Evolutionary conservation across 2,797 vertebrate genomes (phyloP).

Genomic region (Miichthys miiuy): DNA sequence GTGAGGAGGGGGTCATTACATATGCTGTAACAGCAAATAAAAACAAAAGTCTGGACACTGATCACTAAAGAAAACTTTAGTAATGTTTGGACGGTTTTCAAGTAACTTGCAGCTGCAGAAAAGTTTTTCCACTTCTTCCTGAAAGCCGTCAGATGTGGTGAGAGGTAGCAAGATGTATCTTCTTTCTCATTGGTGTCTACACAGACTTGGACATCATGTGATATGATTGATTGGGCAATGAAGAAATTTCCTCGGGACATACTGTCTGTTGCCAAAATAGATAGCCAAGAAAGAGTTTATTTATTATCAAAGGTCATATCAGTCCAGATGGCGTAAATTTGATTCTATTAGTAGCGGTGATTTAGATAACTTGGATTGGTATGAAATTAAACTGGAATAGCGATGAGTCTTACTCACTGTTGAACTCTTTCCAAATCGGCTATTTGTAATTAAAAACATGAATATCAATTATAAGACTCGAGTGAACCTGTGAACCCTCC

Average conservation of each 20-base stretch:
- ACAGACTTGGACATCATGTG: neutral
- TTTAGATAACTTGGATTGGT: slow-evolving; percentile 17
- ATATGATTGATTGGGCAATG: slow-evolving; percentile 2
- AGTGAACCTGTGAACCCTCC: slow-evolving; percentile 14
- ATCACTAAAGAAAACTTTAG: neutral
- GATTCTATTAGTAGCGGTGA: slow-evolving; percentile 2
- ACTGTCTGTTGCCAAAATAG: slow-evolving; percentile 9
- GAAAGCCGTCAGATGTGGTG: neutral
- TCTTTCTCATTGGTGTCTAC: neutral
- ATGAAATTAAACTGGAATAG: neutral
- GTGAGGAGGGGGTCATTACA: neutral
- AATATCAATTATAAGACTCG: slow-evolving; percentile 27
- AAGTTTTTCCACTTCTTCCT: neutral
- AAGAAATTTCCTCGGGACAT: slow-evolving; percentile 12
- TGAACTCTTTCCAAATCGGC: slow-evolving; percentile 48
- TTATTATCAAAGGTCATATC: slow-evolving; percentile 21
- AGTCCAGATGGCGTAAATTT: slow-evolving; percentile 39
- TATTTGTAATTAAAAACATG: slow-evolving; percentile 54
- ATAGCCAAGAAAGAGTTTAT: slow-evolving; percentile 34
- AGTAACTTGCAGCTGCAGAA: neutral
- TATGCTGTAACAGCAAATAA: neutral
- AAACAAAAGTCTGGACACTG: neutral
- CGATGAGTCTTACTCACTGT: slow-evolving; percentile 2
- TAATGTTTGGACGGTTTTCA: neutral
- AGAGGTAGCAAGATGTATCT: neutral